These are phyloP conservation scores for Salvelinus fontinalis DNA, from an alignment of 2,113 vertebrate species.

Conservation along the genomic window DNA sequence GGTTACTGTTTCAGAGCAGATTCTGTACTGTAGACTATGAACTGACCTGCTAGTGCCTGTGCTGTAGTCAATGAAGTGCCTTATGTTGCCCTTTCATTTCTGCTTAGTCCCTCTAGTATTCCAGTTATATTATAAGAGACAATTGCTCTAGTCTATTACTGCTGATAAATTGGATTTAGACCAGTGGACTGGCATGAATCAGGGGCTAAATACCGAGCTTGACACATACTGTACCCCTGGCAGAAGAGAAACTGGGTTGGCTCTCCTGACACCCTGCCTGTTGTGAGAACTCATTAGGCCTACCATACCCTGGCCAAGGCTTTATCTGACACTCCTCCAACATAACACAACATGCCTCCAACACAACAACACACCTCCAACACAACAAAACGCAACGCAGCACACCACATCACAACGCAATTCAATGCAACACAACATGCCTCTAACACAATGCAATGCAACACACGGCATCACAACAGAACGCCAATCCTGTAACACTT, in stretches of 20 bases:
- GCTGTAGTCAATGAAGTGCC: slow-evolving; percentile 15
- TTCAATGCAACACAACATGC: no score
- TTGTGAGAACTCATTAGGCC: slow-evolving; percentile 23
- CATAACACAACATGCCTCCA: no score
- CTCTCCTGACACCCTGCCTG: neutral
- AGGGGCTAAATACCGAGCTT: slow-evolving; percentile 48
- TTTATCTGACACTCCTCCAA: neutral
- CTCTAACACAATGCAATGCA: no score
- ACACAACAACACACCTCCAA: no score
- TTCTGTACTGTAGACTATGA: neutral
- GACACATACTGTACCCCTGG: slow-evolving; percentile 37
- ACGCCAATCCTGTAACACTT: no score
- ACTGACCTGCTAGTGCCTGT: slow-evolving; percentile 4
- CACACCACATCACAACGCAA: no score
- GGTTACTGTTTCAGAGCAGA: neutral
- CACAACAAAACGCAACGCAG: no score
- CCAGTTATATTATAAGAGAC: slow-evolving; percentile 61
- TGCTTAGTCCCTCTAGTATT: slow-evolving; percentile 38
- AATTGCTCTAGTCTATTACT: slow-evolving; percentile 72
- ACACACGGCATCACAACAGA: no score
- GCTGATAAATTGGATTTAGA: slow-evolving; percentile 74
- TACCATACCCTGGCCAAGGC: neutral
- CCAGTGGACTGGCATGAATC: slow-evolving; percentile 52
- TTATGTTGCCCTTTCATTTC: slow-evolving; percentile 43
- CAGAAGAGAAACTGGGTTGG: neutral